Evolutionary conservation across 2,797 vertebrate species (phyloP), one percentile per base, ranked within the genome.

Genomic region (Melanotaenia nigrans): DNA sequence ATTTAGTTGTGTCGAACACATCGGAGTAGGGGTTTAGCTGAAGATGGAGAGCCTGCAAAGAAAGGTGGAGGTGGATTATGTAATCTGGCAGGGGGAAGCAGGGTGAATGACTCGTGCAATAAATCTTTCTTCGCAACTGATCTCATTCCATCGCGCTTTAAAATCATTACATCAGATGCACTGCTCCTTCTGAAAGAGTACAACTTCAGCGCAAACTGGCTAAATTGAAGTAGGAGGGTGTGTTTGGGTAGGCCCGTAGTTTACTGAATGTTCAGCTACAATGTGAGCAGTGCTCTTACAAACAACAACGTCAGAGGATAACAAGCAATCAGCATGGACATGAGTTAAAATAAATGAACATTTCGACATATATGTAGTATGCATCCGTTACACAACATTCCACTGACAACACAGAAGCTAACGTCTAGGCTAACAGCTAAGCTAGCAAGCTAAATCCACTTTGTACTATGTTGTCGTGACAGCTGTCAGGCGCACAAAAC

Each of bases 401-500:
- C 2, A 59, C 13, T 3, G 78, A 77, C 66, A 61, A 69, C 38
- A 67, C 55, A 38, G 53, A 72, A 78, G 85, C 87, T 90, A 89
- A 38, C 73, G 45, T 79, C 79, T 68, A 77, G 47, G 89, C 79
- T 90, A 90, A 53, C 56, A 58, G 88, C 87, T 90, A 88, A 79
- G 90, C 90, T 93, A 92, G 56, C 81, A 47, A 18, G 81, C 87
- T 85, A 85, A 60, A 60, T 57, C 80, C 79, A 93, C 89, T 92
- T 92, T 88, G 87, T 85, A 84, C 68, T 77, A 57, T 91, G 90
- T 90, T 91, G 90, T 89, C 87, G 91, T 94, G 93, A 94, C 93
- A 94, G 93, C 92, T 93, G 93, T 92, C 91, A 92, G 88, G 85
- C 88, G 87, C 89, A 87, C 90, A 82, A 90, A 90, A 89, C 89